Base-by-base conservation (phyloP, 1,140 invertebrate genomes). In the Leptonema lineaticorne region DNA sequence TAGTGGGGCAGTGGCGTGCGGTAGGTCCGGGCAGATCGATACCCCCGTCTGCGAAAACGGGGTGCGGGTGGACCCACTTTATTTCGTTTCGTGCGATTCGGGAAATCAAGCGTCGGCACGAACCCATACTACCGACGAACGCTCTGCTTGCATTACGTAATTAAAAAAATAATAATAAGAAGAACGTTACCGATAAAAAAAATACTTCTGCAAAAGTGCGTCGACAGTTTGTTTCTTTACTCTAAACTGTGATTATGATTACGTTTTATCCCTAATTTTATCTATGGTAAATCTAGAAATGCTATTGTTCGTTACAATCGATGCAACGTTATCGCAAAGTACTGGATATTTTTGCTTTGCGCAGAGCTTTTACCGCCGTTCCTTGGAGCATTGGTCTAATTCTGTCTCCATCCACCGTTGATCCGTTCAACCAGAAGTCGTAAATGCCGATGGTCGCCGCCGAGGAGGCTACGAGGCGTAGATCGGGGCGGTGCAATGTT, bases 21-120 rank as follows among this genome's bases (percentile, higher is more conserved):
- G 60, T 73, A 73, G 71, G 71, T 73, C 71, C 71, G 68, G 71
- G 71, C 30, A 68, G 66, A 70, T 73, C 71, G 71, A 73, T 73
- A 73, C 58, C 24, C 64, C 48, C 67, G 70, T 67, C 67, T 67
- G 63, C 67, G 63, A 37, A 58, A 53, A 60, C 27, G 37, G 27
- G 50, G 63, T 4, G 33, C 24, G 56, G 60, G 26, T 30, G 69
- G 67, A 50, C 65, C 65, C 56, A 58, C 65, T 62, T 46, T 59
- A 59, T 59, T 59, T 59, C 30, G 28, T 59, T 59, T 59, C 30
- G 28, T 62, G 37, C 59, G 59, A 37, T 62, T 62, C 59, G 59
- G 59, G 59, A 62, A 62, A 62, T 62, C 59, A 45, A 45, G 29
- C 59, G 30, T 59, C 57, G 28, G 57, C 57, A 59, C 57, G 28